Evolutionary conservation across 2,888 invertebrate species (phyloP).

Genomic region (Melangyna quadrimaculata): DNA sequence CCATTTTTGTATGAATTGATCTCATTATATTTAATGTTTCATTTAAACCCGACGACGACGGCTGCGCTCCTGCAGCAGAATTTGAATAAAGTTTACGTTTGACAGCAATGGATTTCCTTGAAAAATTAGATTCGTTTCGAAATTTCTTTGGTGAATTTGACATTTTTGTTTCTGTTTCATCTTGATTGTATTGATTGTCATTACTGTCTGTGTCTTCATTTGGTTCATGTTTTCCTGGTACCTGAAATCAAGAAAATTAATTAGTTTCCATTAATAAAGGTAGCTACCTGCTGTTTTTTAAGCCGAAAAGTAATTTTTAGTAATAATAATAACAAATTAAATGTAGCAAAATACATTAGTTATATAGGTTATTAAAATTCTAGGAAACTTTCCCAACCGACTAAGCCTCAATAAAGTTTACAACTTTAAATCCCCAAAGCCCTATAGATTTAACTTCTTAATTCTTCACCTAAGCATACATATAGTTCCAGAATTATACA

Average conservation of each 20-base stretch:
- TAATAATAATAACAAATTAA: too few species aligned
- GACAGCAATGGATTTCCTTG: not conserved
- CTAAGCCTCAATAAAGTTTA: too few species aligned
- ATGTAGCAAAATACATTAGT: too few species aligned
- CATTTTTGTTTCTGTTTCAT: not conserved
- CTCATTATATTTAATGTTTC: not conserved
- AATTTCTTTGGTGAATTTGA: not conserved
- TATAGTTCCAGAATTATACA: too few species aligned
- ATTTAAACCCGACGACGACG: not conserved
- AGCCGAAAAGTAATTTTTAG: too few species aligned
- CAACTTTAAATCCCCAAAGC: too few species aligned
- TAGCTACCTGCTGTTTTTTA: too few species aligned
- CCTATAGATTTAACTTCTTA: too few species aligned
- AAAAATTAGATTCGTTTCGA: not conserved
- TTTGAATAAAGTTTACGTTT: not conserved
- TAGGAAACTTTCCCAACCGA: too few species aligned
- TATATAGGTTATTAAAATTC: too few species aligned
- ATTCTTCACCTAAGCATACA: too few species aligned
- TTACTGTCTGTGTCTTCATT: not conserved
- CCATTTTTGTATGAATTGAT: not conserved
- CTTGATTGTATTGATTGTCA: not conserved
- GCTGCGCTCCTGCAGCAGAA: not conserved
- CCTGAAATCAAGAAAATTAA: not conserved
- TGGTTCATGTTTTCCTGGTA: not conserved
- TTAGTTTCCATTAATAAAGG: too few species aligned